Base-by-base conservation (phyloP, 2,888 invertebrate species). In the Junonia oenone region DNA sequence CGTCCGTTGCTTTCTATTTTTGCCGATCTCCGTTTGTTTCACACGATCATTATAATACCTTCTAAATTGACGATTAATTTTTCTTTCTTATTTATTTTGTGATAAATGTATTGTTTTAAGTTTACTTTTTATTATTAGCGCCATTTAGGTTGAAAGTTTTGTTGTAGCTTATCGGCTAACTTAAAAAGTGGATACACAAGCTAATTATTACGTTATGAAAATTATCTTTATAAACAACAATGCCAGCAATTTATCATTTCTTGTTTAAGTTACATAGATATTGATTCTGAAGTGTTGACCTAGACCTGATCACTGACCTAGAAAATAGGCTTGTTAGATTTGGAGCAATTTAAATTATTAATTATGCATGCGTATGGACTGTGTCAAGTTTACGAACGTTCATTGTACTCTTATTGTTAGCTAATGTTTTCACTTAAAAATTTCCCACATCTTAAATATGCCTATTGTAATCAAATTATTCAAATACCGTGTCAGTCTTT, bases 1-100 rank as follows among this genome's bases (percentile, higher is more conserved):
- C 81, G 83, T 82, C 81, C 79, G 81, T 72, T 87, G 87, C 90
- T 90, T 90, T 90, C 89, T 90, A 89, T 87, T 89, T 87, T 87
- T 76, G 84, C 85, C 72, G 77, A 78, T 80, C 78, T 73, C 68
- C 67, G 70, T 70, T 69, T 65, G 71, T 74, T 67, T 72, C 62
- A 62, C 63, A 65, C 63, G 58, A 58, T 64, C 59, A 53, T 61
- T 58, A 53, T 38, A 38, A 47, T 58, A 53, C 49, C 52, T 52
- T 55, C 51, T 52, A 51, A 37, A 31, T 55, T 26, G 52, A 38
- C 17, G 27, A 33, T 54, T 58, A 52, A 58, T 58, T 56, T 35
- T 43, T 51, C 37, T 51, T 35, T 31, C 49, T 53, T 51, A 49
- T 37, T 45, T 49, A 53, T n/a, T n/a, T n/a, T 14, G 17, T 31